Base-by-base conservation (phyloP, 2,888 invertebrate genomes). In the Patella depressa region DNA sequence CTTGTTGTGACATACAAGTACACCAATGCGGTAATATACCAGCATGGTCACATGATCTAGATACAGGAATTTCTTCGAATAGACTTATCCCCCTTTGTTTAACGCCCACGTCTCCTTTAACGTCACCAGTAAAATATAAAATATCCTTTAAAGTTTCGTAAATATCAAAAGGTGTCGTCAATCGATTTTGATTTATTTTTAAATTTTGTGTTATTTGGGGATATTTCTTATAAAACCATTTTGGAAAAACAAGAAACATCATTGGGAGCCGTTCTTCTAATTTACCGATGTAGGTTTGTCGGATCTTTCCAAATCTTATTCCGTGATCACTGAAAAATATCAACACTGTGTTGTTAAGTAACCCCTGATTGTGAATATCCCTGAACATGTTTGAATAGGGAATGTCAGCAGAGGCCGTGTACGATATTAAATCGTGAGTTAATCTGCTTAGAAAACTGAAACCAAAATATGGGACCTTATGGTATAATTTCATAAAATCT, bases 241-340 rank as follows among this genome's bases (percentile, higher is more conserved):
- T 90, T 0, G 97, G 97, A 78, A 96, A 90, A 4, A 94, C 89
- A 2, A 96, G 91, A 85, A 95, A 94, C 54, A 96, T 93, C 82
- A 96, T 94, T 0, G 98, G 97, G 75, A 97, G 93, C 71, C 97
- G 94, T 90, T 96, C 97, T 91, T 97, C 97, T 89, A 97, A 93
- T 88, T 90, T 88, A 0, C 92, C 92, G 72, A 97, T 96, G 90
- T 95, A 96, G 0, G 97, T 97, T 83, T 93, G 93, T 14, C 96
- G 93, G 83, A 96, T 96, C 4, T 93, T 93, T 3, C 97, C 97
- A 95, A 95, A 97, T 80, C 97, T 93, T 76, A 97, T 94, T 0
- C 97, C 97, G 88, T 97, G 97, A 89, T 98, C 97, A 90, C 97
- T 97, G 93, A 97, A 86, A 77, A 84, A 86, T 11, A 87, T 45